Base-by-base conservation (phyloP, 2,113 vertebrate species). In the Pionites leucogaster region DNA sequence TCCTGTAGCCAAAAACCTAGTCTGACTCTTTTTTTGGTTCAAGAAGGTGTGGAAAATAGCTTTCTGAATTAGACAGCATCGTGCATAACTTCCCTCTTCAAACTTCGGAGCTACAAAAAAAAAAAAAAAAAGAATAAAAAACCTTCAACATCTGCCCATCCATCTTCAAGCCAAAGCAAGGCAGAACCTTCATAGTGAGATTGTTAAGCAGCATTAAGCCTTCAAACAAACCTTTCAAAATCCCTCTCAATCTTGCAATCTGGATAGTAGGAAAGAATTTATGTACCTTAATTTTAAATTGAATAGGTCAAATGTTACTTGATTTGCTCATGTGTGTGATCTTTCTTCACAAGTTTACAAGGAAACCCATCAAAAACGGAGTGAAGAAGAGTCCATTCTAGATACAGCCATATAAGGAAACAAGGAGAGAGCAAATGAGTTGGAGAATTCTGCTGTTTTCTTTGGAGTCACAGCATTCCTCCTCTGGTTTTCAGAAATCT, bases 321-420 rank as follows among this genome's bases (percentile, higher is more conserved):
- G 31, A 53, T 44, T 86, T 81, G 8, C 37, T 63, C 41, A 13
- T 0, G 0, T 3, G 0, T 85, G 37, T 77, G 55, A 74, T 47
- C 20, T 62, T 83, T 35, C 37, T 37, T 83, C 41, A 86, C 12
- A 83, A 24, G 57, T 95, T 92, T 68, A 76, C 22, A 46, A 86
- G 23, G 44, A 81, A 91, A 60, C 11, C 10, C 29, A 50, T 37
- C 13, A 75, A 84, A 89, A 68, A 2, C 18, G 8, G 11, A 5
- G 27, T 78, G 72, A 75, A 86, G 60, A 77, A 81, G 39, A 19
- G 7, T 29, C 62, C 17, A 22, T 8, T 89, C 28, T 42, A 79
- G 27, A 94, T 57, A 31, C 44, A 95, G 29, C 17, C 9, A 11
- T 19, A 42, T 22, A 69, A 63, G 15, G 49, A 94, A 89, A 22